Conservation (phyloP, 2,113 vertebrate species). For the Amblyopsis rosae region DNA sequence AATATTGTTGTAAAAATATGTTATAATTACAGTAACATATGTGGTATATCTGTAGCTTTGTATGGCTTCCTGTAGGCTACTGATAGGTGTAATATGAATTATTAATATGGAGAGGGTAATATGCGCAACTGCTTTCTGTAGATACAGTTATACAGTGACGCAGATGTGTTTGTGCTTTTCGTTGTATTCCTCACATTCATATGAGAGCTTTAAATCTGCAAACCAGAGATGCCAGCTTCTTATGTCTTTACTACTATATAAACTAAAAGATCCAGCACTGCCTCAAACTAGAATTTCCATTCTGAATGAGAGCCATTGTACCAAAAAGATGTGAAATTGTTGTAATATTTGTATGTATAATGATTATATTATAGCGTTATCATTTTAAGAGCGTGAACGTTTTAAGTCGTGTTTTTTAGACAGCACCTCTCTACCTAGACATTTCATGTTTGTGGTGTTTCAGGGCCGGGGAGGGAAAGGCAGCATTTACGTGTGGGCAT, state of each 20-base stretch:
- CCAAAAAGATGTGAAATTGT: neutral
- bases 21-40: neutral
- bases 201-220: neutral
- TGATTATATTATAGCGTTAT: no score
- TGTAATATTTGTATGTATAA: no score
- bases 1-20: no score
- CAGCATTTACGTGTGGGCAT: constrained; percentile 99
- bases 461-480: constrained; percentile 95
- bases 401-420: neutral
- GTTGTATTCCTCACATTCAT: neutral
- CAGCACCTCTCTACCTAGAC: neutral
- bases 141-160: neutral
- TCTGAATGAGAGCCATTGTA: neutral
- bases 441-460: constrained; percentile 7
- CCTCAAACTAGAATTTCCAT: neutral
- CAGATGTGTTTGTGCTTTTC: neutral
- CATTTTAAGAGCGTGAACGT: no score
- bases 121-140: neutral
- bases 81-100: neutral
- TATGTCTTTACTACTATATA: neutral
- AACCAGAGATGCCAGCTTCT: neutral
- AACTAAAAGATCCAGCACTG: neutral
- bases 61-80: neutral
- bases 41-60: no score
- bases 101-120: neutral